phyloP scores from a whole-genome alignment of 2,888 invertebrate species.

The Siphlonurus alternatus region DNA sequence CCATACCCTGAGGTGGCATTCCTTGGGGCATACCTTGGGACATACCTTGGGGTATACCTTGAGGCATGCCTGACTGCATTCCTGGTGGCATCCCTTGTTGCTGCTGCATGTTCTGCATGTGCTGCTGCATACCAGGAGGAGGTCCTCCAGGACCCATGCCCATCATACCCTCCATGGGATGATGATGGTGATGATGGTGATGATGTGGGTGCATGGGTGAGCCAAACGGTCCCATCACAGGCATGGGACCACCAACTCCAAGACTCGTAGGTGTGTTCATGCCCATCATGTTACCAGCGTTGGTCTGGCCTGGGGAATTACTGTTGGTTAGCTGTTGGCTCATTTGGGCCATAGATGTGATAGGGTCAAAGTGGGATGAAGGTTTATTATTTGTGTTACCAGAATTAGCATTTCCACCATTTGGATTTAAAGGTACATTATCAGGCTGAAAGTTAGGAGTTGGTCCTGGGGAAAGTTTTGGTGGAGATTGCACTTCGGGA shows the following conservation, averaged over 20 bases:
- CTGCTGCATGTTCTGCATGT: background rate
- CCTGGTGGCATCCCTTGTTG: background rate
- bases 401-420: slow-evolving; percentile 13
- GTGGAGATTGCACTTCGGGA: slow-evolving; percentile 15
- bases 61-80: background rate
- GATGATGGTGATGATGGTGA: slow-evolving; percentile 20
- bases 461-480: slow-evolving; percentile 12
- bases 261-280: slow-evolving; percentile 18
- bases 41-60: background rate
- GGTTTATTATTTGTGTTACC: slow-evolving; percentile 20
- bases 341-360: slow-evolving; percentile 87
- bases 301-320: slow-evolving; percentile 37
- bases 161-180: slow-evolving; percentile 30
- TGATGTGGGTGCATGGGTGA: slow-evolving; percentile 6
- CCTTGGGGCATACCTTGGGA: background rate
- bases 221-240: slow-evolving; percentile 33
- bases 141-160: slow-evolving; percentile 17
- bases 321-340: slow-evolving; percentile 79
- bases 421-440: slow-evolving; percentile 25
- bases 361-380: slow-evolving; percentile 68
- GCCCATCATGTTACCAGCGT: slow-evolving; percentile 21
- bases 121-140: background rate
- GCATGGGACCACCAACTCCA: slow-evolving; percentile 9
- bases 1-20: background rate
- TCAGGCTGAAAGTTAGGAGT: slow-evolving; percentile 33